These are phyloP conservation scores for Parnassius apollo DNA, from an alignment of 2,888 invertebrate genomes.

Conservation along the genomic window DNA sequence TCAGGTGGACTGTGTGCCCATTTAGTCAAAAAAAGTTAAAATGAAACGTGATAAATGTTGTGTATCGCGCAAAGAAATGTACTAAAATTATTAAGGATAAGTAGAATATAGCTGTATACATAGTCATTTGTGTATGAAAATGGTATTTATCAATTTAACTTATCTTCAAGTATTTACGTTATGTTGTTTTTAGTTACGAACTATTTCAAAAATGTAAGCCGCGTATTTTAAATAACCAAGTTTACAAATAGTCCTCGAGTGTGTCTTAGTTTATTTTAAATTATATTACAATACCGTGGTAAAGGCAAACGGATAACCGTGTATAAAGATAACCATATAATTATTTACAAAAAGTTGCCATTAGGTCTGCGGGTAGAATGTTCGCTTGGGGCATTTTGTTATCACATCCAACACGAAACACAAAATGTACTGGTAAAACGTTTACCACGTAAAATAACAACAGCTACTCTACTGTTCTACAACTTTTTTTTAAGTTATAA, in stretches of 20 bases:
- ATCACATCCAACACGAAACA: constrained; percentile 13
- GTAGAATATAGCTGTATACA: no score
- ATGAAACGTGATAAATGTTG: no score
- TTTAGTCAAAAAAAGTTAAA: no score
- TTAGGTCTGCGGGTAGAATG: constrained; percentile 8
- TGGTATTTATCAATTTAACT: no score
- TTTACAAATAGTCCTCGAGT: not conserved
- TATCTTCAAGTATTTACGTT: no score
- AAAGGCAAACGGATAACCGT: constrained; percentile 7
- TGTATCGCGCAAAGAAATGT: no score
- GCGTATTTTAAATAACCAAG: not conserved
- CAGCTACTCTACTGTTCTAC: not conserved
- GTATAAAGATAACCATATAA: constrained; percentile 9
- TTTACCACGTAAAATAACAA: constrained; percentile 7
- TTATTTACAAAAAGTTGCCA: constrained; percentile 16
- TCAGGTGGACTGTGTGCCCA: no score
- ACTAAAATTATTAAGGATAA: no score
- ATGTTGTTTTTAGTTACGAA: no score
- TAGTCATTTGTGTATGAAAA: no score
- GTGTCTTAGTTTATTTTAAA: constrained; percentile 9
- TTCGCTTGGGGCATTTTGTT: constrained; percentile 18
- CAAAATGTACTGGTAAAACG: constrained; percentile 3
- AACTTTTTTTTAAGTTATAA: no score
- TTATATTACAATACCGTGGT: constrained; percentile 2
- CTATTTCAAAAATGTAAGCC: no score